Percentiles rank a stretch among this genome's conserved stretches.
These are phyloP conservation scores for Hemitrygon akajei DNA, from an alignment of 2,797 vertebrate species.

Conservation along the genomic window DNA sequence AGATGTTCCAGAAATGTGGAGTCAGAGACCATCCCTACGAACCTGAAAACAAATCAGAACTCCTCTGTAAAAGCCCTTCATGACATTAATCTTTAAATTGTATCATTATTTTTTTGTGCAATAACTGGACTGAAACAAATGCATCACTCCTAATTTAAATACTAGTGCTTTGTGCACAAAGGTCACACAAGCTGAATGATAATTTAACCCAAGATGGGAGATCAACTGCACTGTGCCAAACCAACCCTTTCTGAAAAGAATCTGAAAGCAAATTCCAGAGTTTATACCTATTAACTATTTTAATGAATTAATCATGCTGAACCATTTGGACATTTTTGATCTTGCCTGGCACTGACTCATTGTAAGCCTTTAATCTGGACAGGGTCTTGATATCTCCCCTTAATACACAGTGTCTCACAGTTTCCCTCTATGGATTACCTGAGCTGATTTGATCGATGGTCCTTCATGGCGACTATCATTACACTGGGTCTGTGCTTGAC, in stretches of 20 bases:
- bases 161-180: background rate
- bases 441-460: background rate
- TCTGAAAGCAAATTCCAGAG: background rate
- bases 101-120: background rate
- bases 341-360: background rate
- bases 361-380: background rate
- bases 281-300: background rate
- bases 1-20: too few relatives aligned
- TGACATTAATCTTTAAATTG: background rate
- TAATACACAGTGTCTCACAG: background rate
- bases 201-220: too few relatives aligned
- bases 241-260: background rate
- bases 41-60: background rate
- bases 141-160: background rate
- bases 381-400: background rate
- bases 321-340: background rate
- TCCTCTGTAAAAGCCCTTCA: background rate
- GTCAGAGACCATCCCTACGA: too few relatives aligned
- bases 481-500: background rate
- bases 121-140: background rate
- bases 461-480: background rate
- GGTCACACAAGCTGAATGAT: background rate
- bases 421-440: background rate
- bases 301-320: background rate
- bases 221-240: background rate